Evolutionary conservation across 1,140 invertebrate genomes (phyloP).

Genomic region (Drosophila baimaii): DNA sequence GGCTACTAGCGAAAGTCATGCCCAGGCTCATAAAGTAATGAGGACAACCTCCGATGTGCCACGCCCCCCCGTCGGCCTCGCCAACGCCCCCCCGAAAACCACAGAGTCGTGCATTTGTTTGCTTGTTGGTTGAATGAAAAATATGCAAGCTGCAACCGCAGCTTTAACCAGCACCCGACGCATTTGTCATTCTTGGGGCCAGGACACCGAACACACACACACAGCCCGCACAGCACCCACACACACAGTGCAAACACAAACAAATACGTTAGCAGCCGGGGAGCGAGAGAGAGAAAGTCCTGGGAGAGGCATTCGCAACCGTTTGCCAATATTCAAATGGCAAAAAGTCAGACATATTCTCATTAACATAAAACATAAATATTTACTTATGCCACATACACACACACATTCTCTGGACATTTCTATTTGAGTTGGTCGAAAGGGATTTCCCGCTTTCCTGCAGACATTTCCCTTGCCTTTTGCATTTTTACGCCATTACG

Average conservation of each 20-base stretch:
- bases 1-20: constrained; percentile 64
- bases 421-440: constrained; percentile 74
- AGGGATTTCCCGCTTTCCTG: constrained; percentile 47
- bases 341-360: constrained; percentile 83
- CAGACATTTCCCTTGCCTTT: constrained; percentile 66
- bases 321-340: constrained; percentile 81
- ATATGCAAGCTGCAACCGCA: constrained; percentile 71
- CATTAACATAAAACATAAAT: constrained; percentile 84
- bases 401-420: constrained; percentile 44
- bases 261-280: constrained; percentile 27
- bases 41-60: constrained; percentile 14
- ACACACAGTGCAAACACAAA: constrained; percentile 16
- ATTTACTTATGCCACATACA: constrained; percentile 76
- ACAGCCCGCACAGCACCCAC: constrained; percentile 8
- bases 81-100: constrained; percentile 37
- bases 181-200: constrained; percentile 75
- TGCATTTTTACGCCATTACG: constrained; percentile 76
- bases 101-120: constrained; percentile 58
- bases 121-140: constrained; percentile 49
- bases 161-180: constrained; percentile 70
- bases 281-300: constrained; percentile 40
- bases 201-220: constrained; percentile 25
- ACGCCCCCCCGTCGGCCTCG: constrained; percentile 2
- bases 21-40: constrained; percentile 54
- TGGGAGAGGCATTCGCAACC: constrained; percentile 44